Evolutionary conservation across 2,888 invertebrate species (phyloP).

Genomic region (Hydroisotoma schaefferi): DNA sequence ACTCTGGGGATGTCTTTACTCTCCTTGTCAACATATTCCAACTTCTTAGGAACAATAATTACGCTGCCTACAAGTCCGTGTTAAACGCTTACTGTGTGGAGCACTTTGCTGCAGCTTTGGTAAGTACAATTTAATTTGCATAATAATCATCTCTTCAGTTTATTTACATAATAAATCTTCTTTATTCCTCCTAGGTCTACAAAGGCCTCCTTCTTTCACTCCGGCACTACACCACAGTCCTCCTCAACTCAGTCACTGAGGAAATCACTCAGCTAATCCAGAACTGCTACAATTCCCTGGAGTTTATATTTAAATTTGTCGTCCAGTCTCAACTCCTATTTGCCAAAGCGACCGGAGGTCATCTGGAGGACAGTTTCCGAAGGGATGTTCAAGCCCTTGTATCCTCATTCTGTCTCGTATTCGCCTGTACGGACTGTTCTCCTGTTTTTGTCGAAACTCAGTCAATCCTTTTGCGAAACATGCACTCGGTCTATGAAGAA

Average conservation of each 20-base stretch:
- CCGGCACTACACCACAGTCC: slow-evolving; percentile 71
- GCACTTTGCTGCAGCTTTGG: slow-evolving; percentile 90
- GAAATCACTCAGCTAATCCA: slow-evolving; percentile 85
- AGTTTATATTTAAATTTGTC: slow-evolving; percentile 87
- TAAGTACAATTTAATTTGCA: too few relatives aligned
- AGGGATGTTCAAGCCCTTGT: slow-evolving; percentile 65
- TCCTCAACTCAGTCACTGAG: slow-evolving; percentile 80
- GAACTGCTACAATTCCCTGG: slow-evolving; percentile 83
- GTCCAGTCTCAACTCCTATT: slow-evolving; percentile 82
- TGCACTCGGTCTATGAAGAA: slow-evolving; percentile 79
- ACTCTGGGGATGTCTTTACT: slow-evolving; percentile 87
- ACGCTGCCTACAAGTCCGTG: slow-evolving; percentile 90
- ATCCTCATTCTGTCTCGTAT: slow-evolving; percentile 72
- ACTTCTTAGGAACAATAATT: slow-evolving; percentile 80
- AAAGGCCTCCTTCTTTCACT: slow-evolving; percentile 83
- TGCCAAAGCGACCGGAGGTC: slow-evolving; percentile 78
- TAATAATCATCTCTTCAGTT: slow-evolving; percentile 54
- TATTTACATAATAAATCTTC: not conserved
- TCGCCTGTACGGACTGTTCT: slow-evolving; percentile 68
- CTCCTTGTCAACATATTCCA: slow-evolving; percentile 80
- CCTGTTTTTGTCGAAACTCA: slow-evolving; percentile 67
- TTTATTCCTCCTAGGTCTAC: too few relatives aligned
- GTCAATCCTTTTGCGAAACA: slow-evolving; percentile 76
- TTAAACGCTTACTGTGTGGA: slow-evolving; percentile 90
- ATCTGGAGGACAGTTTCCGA: slow-evolving; percentile 82